These are phyloP conservation scores for Hepsetus odoe DNA, from an alignment of 2,113 vertebrate species.

Conservation along the genomic window DNA sequence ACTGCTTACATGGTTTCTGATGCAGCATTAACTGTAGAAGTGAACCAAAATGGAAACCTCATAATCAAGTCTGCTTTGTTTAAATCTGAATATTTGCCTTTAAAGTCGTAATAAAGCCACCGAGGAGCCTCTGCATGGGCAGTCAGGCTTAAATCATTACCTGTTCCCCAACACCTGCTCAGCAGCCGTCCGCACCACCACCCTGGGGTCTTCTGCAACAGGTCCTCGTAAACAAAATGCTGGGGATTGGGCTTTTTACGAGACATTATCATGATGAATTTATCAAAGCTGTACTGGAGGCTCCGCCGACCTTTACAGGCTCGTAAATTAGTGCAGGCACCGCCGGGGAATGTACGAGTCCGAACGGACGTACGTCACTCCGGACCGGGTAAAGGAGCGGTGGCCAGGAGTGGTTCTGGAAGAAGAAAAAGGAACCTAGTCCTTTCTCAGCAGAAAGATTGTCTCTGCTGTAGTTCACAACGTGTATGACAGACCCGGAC, in stretches of 20 bases:
- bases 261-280: slow-evolving; percentile 57
- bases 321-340: slow-evolving; percentile 53
- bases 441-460: too few relatives aligned
- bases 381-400: not conserved
- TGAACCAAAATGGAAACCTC: too few relatives aligned
- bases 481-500: not conserved
- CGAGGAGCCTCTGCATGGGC: slow-evolving; percentile 4
- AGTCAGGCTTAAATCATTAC: slow-evolving; percentile 43
- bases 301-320: slow-evolving; percentile 49
- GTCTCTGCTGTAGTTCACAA: too few relatives aligned
- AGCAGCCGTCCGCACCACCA: not conserved
- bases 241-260: slow-evolving; percentile 52
- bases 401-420: not conserved
- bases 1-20: too few relatives aligned
- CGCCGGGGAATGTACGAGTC: slow-evolving; percentile 22
- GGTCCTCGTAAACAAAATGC: slow-evolving; percentile 57
- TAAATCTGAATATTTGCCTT: too few relatives aligned
- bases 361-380: slow-evolving; percentile 27
- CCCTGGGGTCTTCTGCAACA: slow-evolving; percentile 23
- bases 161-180: slow-evolving; percentile 8
- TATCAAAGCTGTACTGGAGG: slow-evolving; percentile 59
- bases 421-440: not conserved
- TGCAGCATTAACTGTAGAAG: too few relatives aligned
- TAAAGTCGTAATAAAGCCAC: too few relatives aligned
- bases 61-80: too few relatives aligned